phyloP scores from a whole-genome alignment of 2,888 invertebrate genomes.

The Eretmocerus hayati region DNA sequence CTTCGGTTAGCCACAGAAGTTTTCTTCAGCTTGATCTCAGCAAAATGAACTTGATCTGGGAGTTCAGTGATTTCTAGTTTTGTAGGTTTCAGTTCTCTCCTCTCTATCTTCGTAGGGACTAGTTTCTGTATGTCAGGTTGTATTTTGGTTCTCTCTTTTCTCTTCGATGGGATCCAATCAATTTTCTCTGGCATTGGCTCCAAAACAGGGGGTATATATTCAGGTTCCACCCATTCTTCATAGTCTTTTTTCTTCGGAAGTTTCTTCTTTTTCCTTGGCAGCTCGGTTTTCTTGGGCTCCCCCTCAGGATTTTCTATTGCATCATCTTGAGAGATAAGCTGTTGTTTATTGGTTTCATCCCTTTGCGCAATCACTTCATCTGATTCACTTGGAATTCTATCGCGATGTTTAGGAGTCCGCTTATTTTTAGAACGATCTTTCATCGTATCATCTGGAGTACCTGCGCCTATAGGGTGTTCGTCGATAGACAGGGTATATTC shows the following conservation, averaged over 20 bases:
- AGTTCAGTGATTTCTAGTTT: constrained; percentile 57
- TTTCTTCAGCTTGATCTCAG: constrained; percentile 63
- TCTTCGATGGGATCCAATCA: constrained; percentile 31
- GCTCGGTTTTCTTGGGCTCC: constrained; percentile 18
- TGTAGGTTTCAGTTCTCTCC: constrained; percentile 54
- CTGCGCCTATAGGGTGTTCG: not conserved
- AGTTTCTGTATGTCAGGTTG: constrained; percentile 27
- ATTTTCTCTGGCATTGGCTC: constrained; percentile 44
- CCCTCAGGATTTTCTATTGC: not conserved
- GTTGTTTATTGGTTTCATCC: not conserved
- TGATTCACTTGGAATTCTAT: not conserved
- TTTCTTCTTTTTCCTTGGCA: constrained; percentile 25
- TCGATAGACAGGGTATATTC: not conserved
- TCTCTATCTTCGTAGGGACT: constrained; percentile 55
- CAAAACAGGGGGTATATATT: constrained; percentile 40
- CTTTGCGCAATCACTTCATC: too few species aligned
- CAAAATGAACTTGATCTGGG: constrained; percentile 54
- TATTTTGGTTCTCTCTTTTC: constrained; percentile 24
- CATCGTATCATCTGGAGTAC: not conserved
- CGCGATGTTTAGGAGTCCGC: not conserved
- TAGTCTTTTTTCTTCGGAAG: constrained; percentile 29
- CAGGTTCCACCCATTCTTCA: constrained; percentile 40
- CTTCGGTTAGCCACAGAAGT: constrained; percentile 50
- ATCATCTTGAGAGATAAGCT: not conserved
- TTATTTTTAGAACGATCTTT: too few species aligned